A percentile compares a stretch with the other conserved stretches of the same genome.
These are phyloP conservation scores for Oenanthe melanoleuca DNA, from an alignment of 2,113 vertebrate genomes.

Conservation along the genomic window DNA sequence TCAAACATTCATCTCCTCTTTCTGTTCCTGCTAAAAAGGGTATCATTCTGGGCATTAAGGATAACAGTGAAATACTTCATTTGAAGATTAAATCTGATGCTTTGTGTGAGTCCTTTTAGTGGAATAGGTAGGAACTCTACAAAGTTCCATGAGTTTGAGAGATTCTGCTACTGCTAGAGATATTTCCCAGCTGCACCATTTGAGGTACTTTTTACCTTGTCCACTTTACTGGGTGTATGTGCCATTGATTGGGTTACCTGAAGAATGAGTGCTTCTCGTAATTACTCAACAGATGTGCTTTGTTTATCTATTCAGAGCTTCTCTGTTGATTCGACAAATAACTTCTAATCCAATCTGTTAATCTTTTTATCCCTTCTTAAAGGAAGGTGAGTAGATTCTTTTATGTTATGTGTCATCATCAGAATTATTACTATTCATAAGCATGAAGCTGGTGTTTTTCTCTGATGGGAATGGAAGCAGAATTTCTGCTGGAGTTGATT, in stretches of 20 bases:
- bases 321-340: slow-evolving; percentile 13
- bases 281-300: background rate
- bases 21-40: slow-evolving; percentile 12
- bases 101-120: background rate
- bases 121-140: background rate
- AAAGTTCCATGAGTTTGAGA: background rate
- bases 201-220: background rate
- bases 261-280: background rate
- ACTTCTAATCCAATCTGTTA: background rate
- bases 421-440: background rate
- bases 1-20: background rate
- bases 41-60: slow-evolving; percentile 33
- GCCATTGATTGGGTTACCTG: background rate
- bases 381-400: background rate
- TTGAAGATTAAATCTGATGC: background rate
- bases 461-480: background rate
- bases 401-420: background rate
- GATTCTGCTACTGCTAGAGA: background rate
- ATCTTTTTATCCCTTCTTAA: background rate
- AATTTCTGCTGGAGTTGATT: slow-evolving; percentile 4
- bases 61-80: background rate
- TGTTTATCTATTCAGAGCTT: background rate
- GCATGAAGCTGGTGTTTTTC: background rate
- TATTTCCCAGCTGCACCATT: background rate
- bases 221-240: background rate